Conservation (phyloP, 2,888 invertebrate genomes). For the Rhingia campestris region DNA sequence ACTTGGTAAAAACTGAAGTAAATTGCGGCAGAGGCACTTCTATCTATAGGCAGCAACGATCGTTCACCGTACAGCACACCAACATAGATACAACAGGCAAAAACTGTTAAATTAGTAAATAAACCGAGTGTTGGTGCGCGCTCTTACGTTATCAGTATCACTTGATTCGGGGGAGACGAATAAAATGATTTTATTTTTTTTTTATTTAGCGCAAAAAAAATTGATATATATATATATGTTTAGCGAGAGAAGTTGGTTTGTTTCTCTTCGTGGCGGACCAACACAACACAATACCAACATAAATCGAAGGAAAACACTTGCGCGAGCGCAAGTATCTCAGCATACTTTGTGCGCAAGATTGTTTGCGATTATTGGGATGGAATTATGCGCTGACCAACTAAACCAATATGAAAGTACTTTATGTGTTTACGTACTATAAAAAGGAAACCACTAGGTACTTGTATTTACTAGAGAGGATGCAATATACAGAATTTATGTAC, state of each 20-base stretch:
- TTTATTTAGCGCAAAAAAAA: slow-evolving; percentile 9
- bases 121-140: slow-evolving; percentile 5
- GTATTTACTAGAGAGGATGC: background rate
- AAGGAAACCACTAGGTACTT: too few species aligned
- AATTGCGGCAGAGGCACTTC: slow-evolving; percentile 52
- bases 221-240: too few species aligned
- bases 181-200: background rate
- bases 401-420: too few species aligned
- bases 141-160: slow-evolving; percentile 50
- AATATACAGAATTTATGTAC: background rate
- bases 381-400: too few species aligned
- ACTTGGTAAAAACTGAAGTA: slow-evolving; percentile 67
- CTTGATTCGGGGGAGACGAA: slow-evolving; percentile 26
- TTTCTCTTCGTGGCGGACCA: slow-evolving; percentile 1
- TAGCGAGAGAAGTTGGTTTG: slow-evolving; percentile 26
- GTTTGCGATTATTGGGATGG: too few species aligned
- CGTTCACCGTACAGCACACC: slow-evolving; percentile 37
- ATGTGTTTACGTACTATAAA: too few species aligned
- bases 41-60: slow-evolving; percentile 69
- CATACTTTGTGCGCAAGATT: too few species aligned
- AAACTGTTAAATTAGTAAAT: slow-evolving; percentile 30
- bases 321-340: too few species aligned
- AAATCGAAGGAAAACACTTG: too few species aligned
- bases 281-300: too few species aligned
- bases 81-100: slow-evolving; percentile 15